phyloP scores from a whole-genome alignment of 2,113 vertebrate genomes.

The Uria lomvia region DNA sequence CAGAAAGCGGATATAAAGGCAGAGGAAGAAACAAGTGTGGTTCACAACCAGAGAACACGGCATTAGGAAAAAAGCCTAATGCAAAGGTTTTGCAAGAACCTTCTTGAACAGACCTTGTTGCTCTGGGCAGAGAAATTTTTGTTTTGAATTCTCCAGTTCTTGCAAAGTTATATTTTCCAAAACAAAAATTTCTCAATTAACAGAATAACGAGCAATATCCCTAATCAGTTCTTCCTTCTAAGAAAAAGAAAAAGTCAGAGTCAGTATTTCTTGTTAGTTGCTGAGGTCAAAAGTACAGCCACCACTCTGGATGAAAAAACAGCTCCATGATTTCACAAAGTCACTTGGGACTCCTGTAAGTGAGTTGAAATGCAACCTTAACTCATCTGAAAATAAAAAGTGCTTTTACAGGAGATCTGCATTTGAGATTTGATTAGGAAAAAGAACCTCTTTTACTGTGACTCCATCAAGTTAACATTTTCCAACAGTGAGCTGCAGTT shows the following conservation, averaged over 20 bases:
- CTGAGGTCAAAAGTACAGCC: slow-evolving; percentile 27
- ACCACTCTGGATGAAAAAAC: not conserved
- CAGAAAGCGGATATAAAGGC: not conserved
- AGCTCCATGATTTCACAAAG: not conserved
- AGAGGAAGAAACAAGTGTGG: not conserved
- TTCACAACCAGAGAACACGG: not conserved
- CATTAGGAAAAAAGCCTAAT: not conserved
- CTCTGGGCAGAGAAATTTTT: not conserved
- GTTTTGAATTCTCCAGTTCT: not conserved
- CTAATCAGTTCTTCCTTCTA: not conserved
- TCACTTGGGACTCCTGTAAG: not conserved
- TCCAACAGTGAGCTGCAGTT: not conserved
- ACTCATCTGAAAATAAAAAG: not conserved
- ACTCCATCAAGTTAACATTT: not conserved
- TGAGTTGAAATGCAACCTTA: slow-evolving; percentile 23
- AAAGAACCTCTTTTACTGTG: not conserved
- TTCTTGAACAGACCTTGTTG: not conserved
- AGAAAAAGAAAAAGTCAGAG: not conserved
- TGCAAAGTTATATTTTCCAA: not conserved
- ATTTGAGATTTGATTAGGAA: not conserved
- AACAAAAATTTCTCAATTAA: not conserved
- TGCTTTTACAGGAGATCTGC: not conserved
- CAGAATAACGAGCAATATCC: not conserved
- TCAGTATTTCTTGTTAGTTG: not conserved
- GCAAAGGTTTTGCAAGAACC: not conserved